Evolutionary conservation across 2,113 vertebrate genomes (phyloP).

Genomic region (Colistium nudipinnis): DNA sequence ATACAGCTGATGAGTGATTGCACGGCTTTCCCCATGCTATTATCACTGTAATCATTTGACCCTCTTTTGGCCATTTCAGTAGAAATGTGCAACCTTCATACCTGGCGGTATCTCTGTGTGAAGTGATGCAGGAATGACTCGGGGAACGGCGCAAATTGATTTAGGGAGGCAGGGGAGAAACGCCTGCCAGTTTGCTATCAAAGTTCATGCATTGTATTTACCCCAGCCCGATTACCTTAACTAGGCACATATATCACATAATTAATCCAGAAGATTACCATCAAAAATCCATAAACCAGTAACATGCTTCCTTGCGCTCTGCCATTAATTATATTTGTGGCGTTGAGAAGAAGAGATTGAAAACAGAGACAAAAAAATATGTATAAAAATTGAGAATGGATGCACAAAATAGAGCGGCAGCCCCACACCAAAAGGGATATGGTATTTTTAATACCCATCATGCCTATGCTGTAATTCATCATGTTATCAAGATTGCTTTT

Average conservation of each 20-base stretch:
- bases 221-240: conserved; percentile 80
- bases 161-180: conserved; percentile 72
- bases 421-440: conserved; percentile 25
- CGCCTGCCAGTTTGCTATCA: conserved; percentile 78
- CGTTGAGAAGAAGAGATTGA: conserved; percentile 54
- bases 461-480: conserved; percentile 45
- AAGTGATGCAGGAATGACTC: conserved; percentile 70
- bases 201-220: conserved; percentile 84
- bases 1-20: conserved; percentile 63
- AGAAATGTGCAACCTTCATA: conserved; percentile 69
- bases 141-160: conserved; percentile 77
- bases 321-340: conserved; percentile 79
- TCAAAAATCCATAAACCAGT: conserved; percentile 83
- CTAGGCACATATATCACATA: conserved; percentile 85
- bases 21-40: conserved; percentile 55
- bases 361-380: conserved; percentile 35
- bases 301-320: conserved; percentile 75
- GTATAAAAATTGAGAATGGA: conserved; percentile 7
- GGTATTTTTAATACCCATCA: conserved; percentile 48
- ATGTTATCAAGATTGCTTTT: conserved; percentile 42
- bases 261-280: conserved; percentile 84
- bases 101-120: conserved; percentile 63
- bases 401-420: conserved; percentile 17
- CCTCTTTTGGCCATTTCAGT: conserved; percentile 61
- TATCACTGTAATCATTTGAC: conserved; percentile 75